Conservation (phyloP, 2,888 invertebrate genomes). For the Didymodactylos carnosus region DNA sequence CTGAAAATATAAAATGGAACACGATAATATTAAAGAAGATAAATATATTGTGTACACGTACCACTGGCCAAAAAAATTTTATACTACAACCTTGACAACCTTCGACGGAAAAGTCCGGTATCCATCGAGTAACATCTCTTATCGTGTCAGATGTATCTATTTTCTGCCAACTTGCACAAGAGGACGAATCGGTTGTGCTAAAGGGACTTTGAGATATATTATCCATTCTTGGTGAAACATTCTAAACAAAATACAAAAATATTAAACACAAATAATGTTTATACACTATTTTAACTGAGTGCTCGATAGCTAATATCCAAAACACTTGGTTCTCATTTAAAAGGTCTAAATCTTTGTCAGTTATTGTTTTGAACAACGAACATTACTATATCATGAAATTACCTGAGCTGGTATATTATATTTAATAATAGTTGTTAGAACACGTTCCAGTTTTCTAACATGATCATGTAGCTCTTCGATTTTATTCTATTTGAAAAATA, state of each 20-base stretch:
- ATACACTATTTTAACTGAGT: no score
- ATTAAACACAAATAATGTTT: neutral
- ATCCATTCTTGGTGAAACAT: neutral
- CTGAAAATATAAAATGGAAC: no score
- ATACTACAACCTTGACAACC: neutral
- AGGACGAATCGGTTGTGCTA: neutral
- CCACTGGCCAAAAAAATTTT: neutral
- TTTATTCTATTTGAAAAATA: no score
- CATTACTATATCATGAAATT: no score
- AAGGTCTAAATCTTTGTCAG: no score
- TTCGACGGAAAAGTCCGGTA: neutral
- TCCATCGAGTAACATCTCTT: neutral
- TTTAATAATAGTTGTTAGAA: neutral
- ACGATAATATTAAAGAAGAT: neutral
- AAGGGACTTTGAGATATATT: neutral
- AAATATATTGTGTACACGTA: neutral
- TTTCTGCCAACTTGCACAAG: neutral
- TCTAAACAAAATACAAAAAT: neutral
- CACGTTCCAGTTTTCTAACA: neutral
- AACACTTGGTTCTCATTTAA: no score
- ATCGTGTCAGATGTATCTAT: neutral
- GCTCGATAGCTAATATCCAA: no score
- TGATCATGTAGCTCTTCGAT: neutral
- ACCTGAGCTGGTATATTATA: no score
- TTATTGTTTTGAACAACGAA: no score